These are phyloP conservation scores for Ailurus styani DNA, from an alignment of 2,113 vertebrate species.

Conservation along the genomic window DNA sequence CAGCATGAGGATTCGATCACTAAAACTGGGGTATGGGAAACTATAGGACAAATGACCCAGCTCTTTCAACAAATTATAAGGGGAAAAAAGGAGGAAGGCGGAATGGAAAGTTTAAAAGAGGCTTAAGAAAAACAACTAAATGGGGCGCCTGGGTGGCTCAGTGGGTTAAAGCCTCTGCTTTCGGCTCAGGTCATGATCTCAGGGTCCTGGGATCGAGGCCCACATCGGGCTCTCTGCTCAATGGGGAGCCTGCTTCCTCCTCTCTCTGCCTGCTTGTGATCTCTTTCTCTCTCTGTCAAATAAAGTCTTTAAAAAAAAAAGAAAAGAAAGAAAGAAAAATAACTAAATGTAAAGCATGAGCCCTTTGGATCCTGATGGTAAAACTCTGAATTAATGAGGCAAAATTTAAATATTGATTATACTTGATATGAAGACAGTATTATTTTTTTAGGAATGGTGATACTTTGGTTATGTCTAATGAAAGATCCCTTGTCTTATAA, in stretches of 20 bases:
- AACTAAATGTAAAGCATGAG: background rate
- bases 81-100: background rate
- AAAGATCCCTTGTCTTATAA: background rate
- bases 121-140: constrained; percentile 9
- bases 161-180: too few relatives aligned
- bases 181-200: too few relatives aligned
- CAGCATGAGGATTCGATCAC: background rate
- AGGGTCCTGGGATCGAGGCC: too few relatives aligned
- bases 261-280: too few relatives aligned
- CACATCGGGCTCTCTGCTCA: too few relatives aligned
- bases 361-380: background rate
- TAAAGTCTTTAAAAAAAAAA: too few relatives aligned
- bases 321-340: too few relatives aligned
- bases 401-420: background rate
- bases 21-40: background rate
- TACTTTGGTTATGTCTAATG: background rate
- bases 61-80: background rate
- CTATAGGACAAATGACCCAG: background rate
- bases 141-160: too few relatives aligned
- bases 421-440: background rate
- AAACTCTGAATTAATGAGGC: background rate
- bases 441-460: background rate
- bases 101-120: background rate
- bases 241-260: too few relatives aligned
- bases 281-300: too few relatives aligned